Percentiles rank a stretch among this genome's conserved stretches.
Evolutionary conservation across 2,888 invertebrate species (phyloP).

Genomic region (Buathra laborator): DNA sequence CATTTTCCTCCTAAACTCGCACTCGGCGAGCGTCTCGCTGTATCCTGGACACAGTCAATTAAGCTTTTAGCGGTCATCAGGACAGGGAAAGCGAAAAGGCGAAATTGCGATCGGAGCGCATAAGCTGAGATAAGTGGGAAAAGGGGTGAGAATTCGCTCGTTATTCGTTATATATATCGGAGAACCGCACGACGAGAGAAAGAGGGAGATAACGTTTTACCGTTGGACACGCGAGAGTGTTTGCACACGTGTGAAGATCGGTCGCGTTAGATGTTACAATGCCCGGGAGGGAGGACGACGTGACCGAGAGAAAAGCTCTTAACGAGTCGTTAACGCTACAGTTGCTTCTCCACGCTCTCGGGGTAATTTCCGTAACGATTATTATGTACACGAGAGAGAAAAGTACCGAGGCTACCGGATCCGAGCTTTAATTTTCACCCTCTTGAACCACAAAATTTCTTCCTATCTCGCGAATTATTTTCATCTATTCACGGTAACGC

Average conservation of each 20-base stretch:
- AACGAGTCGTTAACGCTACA: slow-evolving; percentile 57
- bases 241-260: slow-evolving; percentile 6
- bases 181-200: slow-evolving; percentile 15
- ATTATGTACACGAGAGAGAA: slow-evolving; percentile 38
- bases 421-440: slow-evolving; percentile 36
- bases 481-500: background rate
- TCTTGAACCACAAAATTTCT: slow-evolving; percentile 35
- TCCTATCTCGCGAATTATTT: background rate
- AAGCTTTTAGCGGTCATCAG: slow-evolving; percentile 72
- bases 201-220: slow-evolving; percentile 15
- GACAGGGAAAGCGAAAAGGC: slow-evolving; percentile 14
- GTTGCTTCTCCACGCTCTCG: slow-evolving; percentile 15
- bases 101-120: slow-evolving; percentile 31
- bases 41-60: slow-evolving; percentile 66
- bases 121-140: slow-evolving; percentile 2
- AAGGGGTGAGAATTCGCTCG: background rate
- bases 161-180: slow-evolving; percentile 9
- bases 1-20: background rate
- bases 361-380: slow-evolving; percentile 55
- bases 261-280: background rate
- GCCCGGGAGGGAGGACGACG: slow-evolving; percentile 35
- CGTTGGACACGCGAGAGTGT: slow-evolving; percentile 4
- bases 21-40: background rate
- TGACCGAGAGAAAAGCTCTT: slow-evolving; percentile 61
- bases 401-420: slow-evolving; percentile 6